A percentile compares a stretch with the other conserved stretches of the same genome.
phyloP scores from a whole-genome alignment of 2,888 invertebrate genomes.

The Phaedon cochleariae region DNA sequence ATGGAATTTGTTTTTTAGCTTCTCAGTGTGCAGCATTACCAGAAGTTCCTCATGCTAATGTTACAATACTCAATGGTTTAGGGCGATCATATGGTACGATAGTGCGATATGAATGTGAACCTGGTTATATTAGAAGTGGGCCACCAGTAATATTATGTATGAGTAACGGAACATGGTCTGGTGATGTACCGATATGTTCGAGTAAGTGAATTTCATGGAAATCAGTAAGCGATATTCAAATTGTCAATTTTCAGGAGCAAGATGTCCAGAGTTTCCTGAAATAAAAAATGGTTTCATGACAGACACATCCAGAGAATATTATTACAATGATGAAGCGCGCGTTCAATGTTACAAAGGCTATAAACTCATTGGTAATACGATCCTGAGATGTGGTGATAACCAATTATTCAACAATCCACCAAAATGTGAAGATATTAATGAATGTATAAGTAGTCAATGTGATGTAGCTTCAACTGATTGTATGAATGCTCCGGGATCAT shows the following conservation, averaged over 20 bases:
- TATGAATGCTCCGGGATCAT: conserved; percentile 86
- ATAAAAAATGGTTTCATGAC: conserved; percentile 89
- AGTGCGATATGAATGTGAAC: conserved; percentile 90
- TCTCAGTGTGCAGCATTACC: conserved; percentile 89
- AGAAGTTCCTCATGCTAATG: conserved; percentile 87
- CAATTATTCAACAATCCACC: conserved; percentile 86
- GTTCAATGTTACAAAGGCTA: conserved; percentile 92
- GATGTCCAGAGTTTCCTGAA: conserved; percentile 78
- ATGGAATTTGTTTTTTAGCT: conserved; percentile 65
- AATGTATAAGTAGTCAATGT: conserved; percentile 88
- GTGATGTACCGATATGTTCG: conserved; percentile 86
- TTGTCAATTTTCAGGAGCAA: conserved; percentile 63
- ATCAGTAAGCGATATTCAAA: not conserved
- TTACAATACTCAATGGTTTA: conserved; percentile 87
- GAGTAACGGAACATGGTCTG: conserved; percentile 96
- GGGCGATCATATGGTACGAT: conserved; percentile 94
- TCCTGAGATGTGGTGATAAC: conserved; percentile 85
- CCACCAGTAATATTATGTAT: conserved; percentile 92
- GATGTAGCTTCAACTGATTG: conserved; percentile 91
- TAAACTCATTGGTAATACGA: conserved; percentile 83
- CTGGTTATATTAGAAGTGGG: conserved; percentile 87
- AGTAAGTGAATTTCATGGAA: conserved; percentile 62
- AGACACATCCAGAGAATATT: conserved; percentile 79
- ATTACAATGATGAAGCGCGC: conserved; percentile 88
- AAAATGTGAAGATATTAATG: conserved; percentile 91